Evolutionary conservation across 2,797 vertebrate species (phyloP).

Genomic region (Hafferia zeledoni): DNA sequence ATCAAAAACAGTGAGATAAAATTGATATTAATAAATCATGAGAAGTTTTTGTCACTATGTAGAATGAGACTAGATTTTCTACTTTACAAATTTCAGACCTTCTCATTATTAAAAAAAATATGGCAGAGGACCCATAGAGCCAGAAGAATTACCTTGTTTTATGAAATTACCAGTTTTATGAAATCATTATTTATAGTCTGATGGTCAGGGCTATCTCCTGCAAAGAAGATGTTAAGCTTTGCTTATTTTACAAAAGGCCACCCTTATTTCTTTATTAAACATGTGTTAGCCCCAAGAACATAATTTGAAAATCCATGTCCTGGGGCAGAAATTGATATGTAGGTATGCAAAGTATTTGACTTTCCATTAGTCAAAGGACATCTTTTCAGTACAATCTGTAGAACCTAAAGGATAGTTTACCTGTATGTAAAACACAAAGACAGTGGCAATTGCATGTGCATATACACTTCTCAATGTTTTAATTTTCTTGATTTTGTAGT

Average conservation of each 20-base stretch:
- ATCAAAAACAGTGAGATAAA: slow-evolving; percentile 7
- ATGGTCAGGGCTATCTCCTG: background rate
- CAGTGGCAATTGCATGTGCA: background rate
- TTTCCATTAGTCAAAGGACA: background rate
- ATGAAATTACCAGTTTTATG: no score
- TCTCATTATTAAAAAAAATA: slow-evolving; percentile 55
- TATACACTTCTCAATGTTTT: background rate
- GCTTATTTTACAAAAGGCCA: background rate
- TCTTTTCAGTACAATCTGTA: background rate
- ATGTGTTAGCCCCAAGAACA: background rate
- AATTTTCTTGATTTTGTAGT: background rate
- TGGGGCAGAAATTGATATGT: background rate
- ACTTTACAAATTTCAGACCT: slow-evolving; percentile 29
- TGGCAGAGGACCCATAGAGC: background rate
- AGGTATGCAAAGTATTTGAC: background rate
- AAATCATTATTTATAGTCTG: background rate
- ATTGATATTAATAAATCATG: slow-evolving; percentile 55
- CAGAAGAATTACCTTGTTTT: slow-evolving; percentile 4
- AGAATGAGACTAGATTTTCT: slow-evolving; percentile 45
- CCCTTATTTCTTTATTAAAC: background rate
- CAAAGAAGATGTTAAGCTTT: background rate
- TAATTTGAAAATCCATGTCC: background rate
- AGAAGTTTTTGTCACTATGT: background rate
- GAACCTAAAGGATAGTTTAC: background rate
- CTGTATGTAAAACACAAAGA: fast-evolving